Conservation (phyloP, 2,888 invertebrate genomes). For the Orthosia gracilis region DNA sequence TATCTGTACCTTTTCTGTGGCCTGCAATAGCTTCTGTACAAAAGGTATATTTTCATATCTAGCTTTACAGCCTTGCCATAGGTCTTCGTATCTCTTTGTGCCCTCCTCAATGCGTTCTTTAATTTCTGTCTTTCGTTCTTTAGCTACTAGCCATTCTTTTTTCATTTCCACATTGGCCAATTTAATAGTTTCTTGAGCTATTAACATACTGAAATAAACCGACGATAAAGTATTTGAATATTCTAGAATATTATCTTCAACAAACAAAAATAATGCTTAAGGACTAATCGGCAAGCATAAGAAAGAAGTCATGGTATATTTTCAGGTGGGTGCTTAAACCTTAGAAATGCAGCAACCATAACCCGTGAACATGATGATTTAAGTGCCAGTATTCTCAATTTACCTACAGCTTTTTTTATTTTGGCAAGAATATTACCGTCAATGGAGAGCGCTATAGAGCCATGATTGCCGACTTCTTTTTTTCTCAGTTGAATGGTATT, state of each 20-base stretch:
- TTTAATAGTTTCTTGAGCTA: conserved; percentile 78
- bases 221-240: background rate
- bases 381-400: too few species aligned
- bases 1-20: conserved; percentile 67
- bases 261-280: conserved; percentile 1
- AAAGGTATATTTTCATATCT: conserved; percentile 82
- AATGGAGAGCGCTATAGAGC: too few species aligned
- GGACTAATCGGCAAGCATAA: background rate
- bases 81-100: conserved; percentile 80
- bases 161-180: conserved; percentile 79
- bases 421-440: too few species aligned
- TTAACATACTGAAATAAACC: conserved; percentile 73
- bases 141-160: conserved; percentile 78
- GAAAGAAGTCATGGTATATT: background rate
- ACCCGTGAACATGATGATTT: too few species aligned
- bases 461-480: too few species aligned
- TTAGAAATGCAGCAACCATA: background rate
- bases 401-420: too few species aligned
- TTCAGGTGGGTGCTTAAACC: background rate
- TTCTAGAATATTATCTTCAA: background rate
- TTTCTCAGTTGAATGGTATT: too few species aligned
- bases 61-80: conserved; percentile 79
- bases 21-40: conserved; percentile 76
- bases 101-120: conserved; percentile 73
- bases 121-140: conserved; percentile 75